Evolutionary conservation across 2,888 invertebrate genomes (phyloP).

Genomic region (Fragum fragum): DNA sequence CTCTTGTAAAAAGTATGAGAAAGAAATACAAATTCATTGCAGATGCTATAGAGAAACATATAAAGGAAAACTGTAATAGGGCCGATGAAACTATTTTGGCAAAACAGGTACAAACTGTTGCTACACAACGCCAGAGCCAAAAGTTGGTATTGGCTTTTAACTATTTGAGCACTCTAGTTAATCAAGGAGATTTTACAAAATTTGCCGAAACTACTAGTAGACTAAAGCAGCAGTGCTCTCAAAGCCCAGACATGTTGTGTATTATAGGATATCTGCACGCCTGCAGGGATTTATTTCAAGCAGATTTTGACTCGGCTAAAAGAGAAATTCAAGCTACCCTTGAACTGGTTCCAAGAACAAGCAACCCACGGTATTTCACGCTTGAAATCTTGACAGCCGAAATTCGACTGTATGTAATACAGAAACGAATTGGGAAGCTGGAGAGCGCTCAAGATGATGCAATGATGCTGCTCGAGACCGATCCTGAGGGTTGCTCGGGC

Average conservation of each 20-base stretch:
- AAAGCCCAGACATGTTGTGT: constrained; percentile 61
- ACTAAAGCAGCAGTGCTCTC: constrained; percentile 33
- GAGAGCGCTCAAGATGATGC: constrained; percentile 63
- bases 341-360: constrained; percentile 62
- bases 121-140: constrained; percentile 33
- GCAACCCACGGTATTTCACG: constrained; percentile 66
- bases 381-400: constrained; percentile 69
- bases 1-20: constrained; percentile 41
- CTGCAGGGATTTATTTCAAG: constrained; percentile 61
- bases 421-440: constrained; percentile 68
- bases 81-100: not conserved
- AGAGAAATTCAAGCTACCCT: constrained; percentile 55
- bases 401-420: constrained; percentile 68
- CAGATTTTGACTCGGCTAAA: constrained; percentile 65
- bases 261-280: constrained; percentile 66
- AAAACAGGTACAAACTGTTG: constrained; percentile 19
- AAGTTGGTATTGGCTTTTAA: constrained; percentile 62
- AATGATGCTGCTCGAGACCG: constrained; percentile 69
- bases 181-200: constrained; percentile 65
- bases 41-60: constrained; percentile 9
- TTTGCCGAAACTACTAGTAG: constrained; percentile 53
- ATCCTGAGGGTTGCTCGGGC: constrained; percentile 66
- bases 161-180: constrained; percentile 66
- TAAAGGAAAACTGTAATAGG: not conserved
- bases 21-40: constrained; percentile 65